Conservation (phyloP, 1,140 invertebrate species). For the Sinella curviseta region DNA sequence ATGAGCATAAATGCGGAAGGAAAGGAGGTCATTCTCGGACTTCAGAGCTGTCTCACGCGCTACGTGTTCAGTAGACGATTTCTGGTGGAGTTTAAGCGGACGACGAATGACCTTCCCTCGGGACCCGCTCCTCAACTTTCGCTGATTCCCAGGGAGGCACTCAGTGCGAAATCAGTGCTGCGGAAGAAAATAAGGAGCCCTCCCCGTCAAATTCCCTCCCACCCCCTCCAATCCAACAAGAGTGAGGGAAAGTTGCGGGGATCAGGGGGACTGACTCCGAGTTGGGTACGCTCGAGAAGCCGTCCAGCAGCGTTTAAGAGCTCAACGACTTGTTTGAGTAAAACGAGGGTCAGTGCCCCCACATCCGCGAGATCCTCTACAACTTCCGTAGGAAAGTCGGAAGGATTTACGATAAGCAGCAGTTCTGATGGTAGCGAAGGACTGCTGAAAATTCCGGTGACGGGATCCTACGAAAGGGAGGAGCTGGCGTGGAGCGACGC, state of each 20-base stretch:
- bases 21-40: neutral
- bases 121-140: neutral
- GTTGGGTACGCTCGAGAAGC: neutral
- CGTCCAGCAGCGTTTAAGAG: neutral
- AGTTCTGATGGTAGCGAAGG: neutral
- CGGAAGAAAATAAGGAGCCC: slow-evolving; percentile 43
- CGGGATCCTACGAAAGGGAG: neutral
- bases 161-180: slow-evolving; percentile 35
- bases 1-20: neutral
- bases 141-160: slow-evolving; percentile 14
- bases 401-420: neutral
- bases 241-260: neutral
- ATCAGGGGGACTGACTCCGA: neutral
- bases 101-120: neutral
- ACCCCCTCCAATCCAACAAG: neutral
- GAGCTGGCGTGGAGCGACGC: neutral
- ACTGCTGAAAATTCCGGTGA: neutral
- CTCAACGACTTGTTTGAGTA: neutral
- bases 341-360: too few relatives aligned
- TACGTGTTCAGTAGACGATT: neutral
- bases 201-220: neutral
- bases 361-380: neutral
- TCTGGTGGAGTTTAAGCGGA: neutral
- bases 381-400: neutral
- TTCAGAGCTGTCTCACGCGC: neutral